A percentile compares a stretch with the other conserved stretches of the same genome.
Evolutionary conservation across 2,113 vertebrate species (phyloP).

Genomic region (Eptesicus fuscus): DNA sequence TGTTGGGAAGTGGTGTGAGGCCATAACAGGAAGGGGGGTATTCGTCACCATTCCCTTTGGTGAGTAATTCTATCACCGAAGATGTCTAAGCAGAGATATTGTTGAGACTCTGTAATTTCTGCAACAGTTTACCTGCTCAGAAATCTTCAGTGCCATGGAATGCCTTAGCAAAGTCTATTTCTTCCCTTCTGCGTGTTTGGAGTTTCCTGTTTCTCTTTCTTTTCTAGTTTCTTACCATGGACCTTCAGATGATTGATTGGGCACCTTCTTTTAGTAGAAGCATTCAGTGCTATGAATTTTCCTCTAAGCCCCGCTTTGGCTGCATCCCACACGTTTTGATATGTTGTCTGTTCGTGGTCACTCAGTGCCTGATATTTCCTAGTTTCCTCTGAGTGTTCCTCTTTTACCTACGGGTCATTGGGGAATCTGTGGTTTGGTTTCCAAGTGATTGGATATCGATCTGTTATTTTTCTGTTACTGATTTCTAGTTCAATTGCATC

Average conservation of each 20-base stretch:
- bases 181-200: not conserved
- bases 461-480: not conserved
- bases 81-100: not conserved
- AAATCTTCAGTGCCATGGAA: not conserved
- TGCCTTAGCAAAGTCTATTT: not conserved
- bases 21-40: rapidly evolving
- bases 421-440: not conserved
- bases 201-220: not conserved
- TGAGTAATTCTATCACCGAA: not conserved
- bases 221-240: not conserved
- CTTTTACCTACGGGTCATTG: not conserved
- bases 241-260: not conserved
- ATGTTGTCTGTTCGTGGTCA: not conserved
- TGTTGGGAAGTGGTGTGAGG: rapidly evolving
- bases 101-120: not conserved
- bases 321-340: too few species aligned
- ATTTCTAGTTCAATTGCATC: not conserved
- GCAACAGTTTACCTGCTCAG: not conserved
- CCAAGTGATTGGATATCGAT: not conserved
- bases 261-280: not conserved
- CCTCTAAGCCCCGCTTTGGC: not conserved
- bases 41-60: not conserved
- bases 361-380: not conserved
- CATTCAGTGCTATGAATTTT: not conserved
- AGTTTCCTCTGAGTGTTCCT: not conserved